Evolutionary conservation across 2,113 vertebrate genomes (phyloP).

Genomic region (Muscicapa adusta): DNA sequence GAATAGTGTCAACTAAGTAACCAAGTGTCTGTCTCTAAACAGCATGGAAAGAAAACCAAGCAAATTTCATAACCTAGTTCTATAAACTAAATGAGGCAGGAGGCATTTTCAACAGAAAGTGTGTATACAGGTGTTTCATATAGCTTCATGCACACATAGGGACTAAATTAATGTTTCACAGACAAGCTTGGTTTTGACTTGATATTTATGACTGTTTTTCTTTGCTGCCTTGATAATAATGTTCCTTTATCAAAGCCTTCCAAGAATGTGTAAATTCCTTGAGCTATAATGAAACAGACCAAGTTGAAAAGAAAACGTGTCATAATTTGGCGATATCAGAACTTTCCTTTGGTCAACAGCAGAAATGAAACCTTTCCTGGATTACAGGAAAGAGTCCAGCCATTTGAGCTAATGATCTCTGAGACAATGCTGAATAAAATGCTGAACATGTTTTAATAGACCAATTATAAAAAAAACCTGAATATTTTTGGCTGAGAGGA

Average conservation of each 20-base stretch:
- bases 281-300: not conserved
- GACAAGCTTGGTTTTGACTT: not conserved
- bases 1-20: not conserved
- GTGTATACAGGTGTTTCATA: slow-evolving; percentile 3
- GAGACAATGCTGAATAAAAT: not conserved
- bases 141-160: not conserved
- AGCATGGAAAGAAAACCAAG: not conserved
- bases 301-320: not conserved
- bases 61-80: not conserved
- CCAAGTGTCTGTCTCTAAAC: not conserved
- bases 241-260: not conserved
- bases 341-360: not conserved
- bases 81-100: not conserved
- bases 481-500: not conserved
- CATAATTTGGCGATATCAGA: not conserved
- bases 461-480: not conserved
- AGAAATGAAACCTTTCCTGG: not conserved
- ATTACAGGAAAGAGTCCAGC: not conserved
- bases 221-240: not conserved
- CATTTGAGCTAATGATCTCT: not conserved
- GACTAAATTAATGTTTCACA: not conserved
- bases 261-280: not conserved
- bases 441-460: not conserved
- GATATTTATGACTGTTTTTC: not conserved
- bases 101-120: not conserved